phyloP scores from a whole-genome alignment of 35 echinoderm and acorn worm species.

The Anneissia japonica region DNA sequence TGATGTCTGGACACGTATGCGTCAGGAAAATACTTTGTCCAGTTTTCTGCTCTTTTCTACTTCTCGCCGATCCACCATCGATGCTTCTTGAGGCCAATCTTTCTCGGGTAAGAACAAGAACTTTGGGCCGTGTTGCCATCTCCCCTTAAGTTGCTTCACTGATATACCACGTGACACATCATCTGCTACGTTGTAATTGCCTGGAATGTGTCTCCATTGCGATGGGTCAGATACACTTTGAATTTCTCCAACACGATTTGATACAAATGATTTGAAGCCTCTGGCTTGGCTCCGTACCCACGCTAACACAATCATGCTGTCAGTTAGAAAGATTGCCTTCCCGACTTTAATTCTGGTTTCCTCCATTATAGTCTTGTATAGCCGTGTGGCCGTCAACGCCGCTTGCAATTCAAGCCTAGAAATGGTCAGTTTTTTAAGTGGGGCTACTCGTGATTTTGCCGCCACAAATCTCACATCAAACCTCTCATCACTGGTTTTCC shows the following conservation, averaged over 20 bases:
- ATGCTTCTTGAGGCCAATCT: slow-evolving; percentile 37
- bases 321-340: slow-evolving; percentile 40
- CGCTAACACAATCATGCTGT: slow-evolving; percentile 48
- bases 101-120: slow-evolving; percentile 43
- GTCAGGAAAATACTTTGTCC: slow-evolving; percentile 10
- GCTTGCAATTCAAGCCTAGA: slow-evolving; percentile 58
- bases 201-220: slow-evolving; percentile 42
- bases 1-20: neutral
- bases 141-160: neutral
- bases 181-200: slow-evolving; percentile 53
- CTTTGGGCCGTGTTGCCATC: slow-evolving; percentile 45
- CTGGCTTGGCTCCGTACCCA: slow-evolving; percentile 51
- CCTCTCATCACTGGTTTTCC: neutral
- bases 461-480: slow-evolving; percentile 41
- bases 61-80: neutral
- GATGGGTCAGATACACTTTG: slow-evolving; percentile 47
- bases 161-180: slow-evolving; percentile 49
- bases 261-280: slow-evolving; percentile 60
- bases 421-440: slow-evolving; percentile 39
- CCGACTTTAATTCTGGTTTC: slow-evolving; percentile 23
- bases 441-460: slow-evolving; percentile 52
- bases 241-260: slow-evolving; percentile 61
- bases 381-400: slow-evolving; percentile 28
- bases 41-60: neutral
- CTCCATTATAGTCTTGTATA: slow-evolving; percentile 5